These are phyloP conservation scores for Philantomba maxwellii DNA, from an alignment of 2,113 vertebrate species.

Conservation along the genomic window DNA sequence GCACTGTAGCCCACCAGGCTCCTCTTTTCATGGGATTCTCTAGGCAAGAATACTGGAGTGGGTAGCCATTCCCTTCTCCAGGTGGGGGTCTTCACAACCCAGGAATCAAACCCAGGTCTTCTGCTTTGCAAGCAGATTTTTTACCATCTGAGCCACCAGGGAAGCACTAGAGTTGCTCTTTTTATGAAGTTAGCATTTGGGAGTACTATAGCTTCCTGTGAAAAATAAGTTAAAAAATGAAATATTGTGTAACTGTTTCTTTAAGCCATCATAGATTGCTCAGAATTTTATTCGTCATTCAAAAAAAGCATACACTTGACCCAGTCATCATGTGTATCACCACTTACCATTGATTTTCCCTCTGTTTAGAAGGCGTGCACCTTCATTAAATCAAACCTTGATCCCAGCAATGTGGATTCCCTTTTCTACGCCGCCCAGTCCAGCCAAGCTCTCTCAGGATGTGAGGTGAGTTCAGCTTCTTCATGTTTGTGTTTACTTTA, in stretches of 20 bases:
- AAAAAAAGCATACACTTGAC: neutral
- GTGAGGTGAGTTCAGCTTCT: slow-evolving; percentile 85
- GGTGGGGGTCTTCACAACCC: neutral
- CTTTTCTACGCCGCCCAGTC: slow-evolving; percentile 93
- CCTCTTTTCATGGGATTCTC: neutral
- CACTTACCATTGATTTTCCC: neutral
- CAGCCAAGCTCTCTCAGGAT: slow-evolving; percentile 88
- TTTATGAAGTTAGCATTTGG: neutral
- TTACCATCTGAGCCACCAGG: neutral
- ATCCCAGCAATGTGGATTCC: slow-evolving; percentile 89
- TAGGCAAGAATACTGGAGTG: neutral
- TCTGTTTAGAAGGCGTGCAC: slow-evolving; percentile 85
- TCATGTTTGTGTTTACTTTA: neutral
- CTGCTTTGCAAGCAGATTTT: neutral
- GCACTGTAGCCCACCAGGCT: neutral
- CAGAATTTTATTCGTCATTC: neutral
- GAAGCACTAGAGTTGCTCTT: neutral
- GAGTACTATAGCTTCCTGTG: neutral
- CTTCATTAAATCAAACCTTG: slow-evolving; percentile 90
- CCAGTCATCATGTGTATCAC: neutral
- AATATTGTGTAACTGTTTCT: neutral
- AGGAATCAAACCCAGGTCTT: neutral
- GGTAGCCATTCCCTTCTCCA: neutral
- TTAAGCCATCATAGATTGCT: neutral
- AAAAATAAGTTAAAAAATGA: neutral